Percentiles rank a stretch among this genome's conserved stretches.
Conservation (phyloP, 2,888 invertebrate species). For the Catonia carolina region DNA sequence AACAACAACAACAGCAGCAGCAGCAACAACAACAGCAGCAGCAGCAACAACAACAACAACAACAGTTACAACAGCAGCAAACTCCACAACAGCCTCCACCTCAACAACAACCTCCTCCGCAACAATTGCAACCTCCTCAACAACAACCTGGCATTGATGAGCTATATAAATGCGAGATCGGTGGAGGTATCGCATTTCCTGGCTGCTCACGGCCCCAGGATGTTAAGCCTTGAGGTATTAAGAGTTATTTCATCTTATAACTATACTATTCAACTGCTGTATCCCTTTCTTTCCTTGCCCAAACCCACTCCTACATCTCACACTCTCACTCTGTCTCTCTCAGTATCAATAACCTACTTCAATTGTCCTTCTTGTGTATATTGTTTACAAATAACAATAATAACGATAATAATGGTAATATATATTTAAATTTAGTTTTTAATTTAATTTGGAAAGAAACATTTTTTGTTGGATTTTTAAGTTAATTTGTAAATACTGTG, state of each 20-base stretch:
- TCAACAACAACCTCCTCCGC: slow-evolving; percentile 15
- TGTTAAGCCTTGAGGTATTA: slow-evolving; percentile 8
- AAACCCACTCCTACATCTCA: too few relatives aligned
- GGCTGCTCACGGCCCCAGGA: slow-evolving; percentile 35
- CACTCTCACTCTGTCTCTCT: too few relatives aligned
- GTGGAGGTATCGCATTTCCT: slow-evolving; percentile 37
- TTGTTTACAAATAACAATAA: too few relatives aligned
- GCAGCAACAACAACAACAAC: slow-evolving; percentile 19
- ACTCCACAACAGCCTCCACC: background rate
- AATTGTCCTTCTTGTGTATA: too few relatives aligned
- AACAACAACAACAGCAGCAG: slow-evolving; percentile 23
- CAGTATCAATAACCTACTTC: too few relatives aligned
- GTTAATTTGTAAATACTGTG: too few relatives aligned
- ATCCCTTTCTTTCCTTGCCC: too few relatives aligned
- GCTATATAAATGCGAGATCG: slow-evolving; percentile 38
- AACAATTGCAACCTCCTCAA: slow-evolving; percentile 25
- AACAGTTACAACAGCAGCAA: slow-evolving; percentile 15
- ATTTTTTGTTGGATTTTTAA: too few relatives aligned
- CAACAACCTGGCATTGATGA: slow-evolving; percentile 31
- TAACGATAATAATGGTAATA: too few relatives aligned
- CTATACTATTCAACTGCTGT: too few relatives aligned
- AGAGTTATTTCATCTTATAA: background rate
- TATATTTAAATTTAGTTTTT: too few relatives aligned
- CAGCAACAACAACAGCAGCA: slow-evolving; percentile 19
- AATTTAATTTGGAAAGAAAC: too few relatives aligned